Percentiles rank a stretch among this genome's conserved stretches.
phyloP scores from a whole-genome alignment of 2,797 vertebrate genomes.

The Clarias platycephalus region DNA sequence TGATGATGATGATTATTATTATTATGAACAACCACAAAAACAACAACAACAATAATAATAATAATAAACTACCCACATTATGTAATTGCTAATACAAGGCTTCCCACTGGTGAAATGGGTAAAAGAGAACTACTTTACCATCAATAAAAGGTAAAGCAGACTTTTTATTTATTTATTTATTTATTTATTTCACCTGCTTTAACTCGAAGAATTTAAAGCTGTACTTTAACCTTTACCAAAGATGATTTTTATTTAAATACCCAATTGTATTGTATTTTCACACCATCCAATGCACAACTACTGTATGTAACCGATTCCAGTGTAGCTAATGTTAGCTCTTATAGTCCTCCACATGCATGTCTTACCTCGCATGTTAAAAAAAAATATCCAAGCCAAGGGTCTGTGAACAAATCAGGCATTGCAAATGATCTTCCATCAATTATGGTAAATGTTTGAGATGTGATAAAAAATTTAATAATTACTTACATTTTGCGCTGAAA shows the following conservation, averaged over 20 bases:
- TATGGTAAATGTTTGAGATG: not conserved
- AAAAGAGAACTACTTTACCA: not conserved
- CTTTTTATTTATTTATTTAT: not conserved
- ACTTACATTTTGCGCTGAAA: not conserved
- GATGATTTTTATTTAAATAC: not conserved
- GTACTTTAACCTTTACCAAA: not conserved
- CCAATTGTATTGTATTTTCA: not conserved
- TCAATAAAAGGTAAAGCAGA: not conserved
- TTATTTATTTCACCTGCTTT: not conserved
- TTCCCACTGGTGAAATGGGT: not conserved
- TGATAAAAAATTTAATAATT: too few relatives aligned
- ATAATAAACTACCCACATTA: too few relatives aligned
- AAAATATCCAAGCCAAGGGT: constrained; percentile 32
- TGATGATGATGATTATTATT: too few relatives aligned
- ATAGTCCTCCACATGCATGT: not conserved
- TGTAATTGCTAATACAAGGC: not conserved
- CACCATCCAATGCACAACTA: not conserved
- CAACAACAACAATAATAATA: too few relatives aligned
- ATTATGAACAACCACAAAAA: too few relatives aligned
- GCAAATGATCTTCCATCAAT: constrained; percentile 33
- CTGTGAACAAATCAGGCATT: constrained; percentile 43
- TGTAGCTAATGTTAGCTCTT: not conserved
- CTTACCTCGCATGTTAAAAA: not conserved
- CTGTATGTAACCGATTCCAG: not conserved
- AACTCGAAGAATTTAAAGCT: not conserved